Conservation (phyloP, 1,140 invertebrate species). For the Linepithema humile region DNA sequence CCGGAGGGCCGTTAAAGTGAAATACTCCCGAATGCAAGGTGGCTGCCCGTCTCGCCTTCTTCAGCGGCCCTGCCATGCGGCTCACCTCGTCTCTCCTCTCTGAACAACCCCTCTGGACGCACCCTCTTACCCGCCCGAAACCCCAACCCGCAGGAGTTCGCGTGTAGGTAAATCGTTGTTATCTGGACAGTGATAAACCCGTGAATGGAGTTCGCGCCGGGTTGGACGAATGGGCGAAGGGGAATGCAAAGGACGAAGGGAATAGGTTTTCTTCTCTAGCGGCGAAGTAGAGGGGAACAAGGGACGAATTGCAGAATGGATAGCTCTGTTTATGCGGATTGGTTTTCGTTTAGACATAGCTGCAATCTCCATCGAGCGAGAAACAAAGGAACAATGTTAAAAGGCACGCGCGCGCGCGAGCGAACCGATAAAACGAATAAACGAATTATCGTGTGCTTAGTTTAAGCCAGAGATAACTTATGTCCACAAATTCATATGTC, state of each 20-base stretch:
- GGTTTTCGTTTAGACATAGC: conserved; percentile 31
- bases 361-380: conserved; percentile 20
- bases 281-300: not conserved
- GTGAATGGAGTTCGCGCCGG: conserved; percentile 82
- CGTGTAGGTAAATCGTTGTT: conserved; percentile 85
- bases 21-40: conserved; percentile 85
- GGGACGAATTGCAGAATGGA: conserved; percentile 60
- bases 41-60: conserved; percentile 73
- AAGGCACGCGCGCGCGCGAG: not conserved
- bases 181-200: conserved; percentile 85
- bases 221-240: conserved; percentile 73
- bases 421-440: conserved; percentile 9
- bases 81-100: conserved; percentile 34
- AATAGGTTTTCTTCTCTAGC: conserved; percentile 57
- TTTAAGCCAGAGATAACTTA: no score
- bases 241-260: conserved; percentile 73
- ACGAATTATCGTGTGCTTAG: not conserved
- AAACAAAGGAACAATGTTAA: not conserved
- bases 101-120: conserved; percentile 30
- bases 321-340: conserved; percentile 76
- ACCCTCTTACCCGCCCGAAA: conserved; percentile 46
- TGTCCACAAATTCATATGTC: no score
- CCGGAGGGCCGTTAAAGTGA: conserved; percentile 84
- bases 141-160: conserved; percentile 57
- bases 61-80: conserved; percentile 37